Base-by-base conservation (phyloP, 2,113 vertebrate species). In the Menura novaehollandiae region DNA sequence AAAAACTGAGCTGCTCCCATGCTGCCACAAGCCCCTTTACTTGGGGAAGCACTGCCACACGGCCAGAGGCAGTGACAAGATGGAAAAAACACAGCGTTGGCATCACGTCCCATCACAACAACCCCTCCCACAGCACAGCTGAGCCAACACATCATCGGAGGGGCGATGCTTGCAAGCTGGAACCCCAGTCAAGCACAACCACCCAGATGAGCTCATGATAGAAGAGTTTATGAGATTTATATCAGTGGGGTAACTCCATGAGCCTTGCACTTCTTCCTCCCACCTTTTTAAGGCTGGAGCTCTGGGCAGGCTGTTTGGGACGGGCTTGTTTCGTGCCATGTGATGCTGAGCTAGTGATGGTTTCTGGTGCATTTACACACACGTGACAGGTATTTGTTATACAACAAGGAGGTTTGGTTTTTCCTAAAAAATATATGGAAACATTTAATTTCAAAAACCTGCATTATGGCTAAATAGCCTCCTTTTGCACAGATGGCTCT, bases 351-450 rank as follows among this genome's bases (percentile, higher is more conserved):
- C 26, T 53, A 4, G n/a, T 13, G 52, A 30, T 19, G 58, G 8
- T 30, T 91, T 35, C 88, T 77, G 58, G 8, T 76, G n/a, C 37
- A 16, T 37, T 64, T 44, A 8, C 12, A 28, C 13, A 28, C 3
- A 20, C 0, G 0, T 11, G 11, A 8, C 21, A 4, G 1, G 18
- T 39, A 15, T 73, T 62, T 67, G 10, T 30, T 41, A 10, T 4
- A 21, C 8, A 60, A 10, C 24, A 68, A 59, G 27, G 17, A 13
- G 8, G 4, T 15, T 53, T 39, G 11, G 28, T 47, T 37, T 9
- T 35, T 15, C 33, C 19, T 5, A 1, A 1, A 21, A 26, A 55
- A 41, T 20, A 52, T 7, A 27, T 19, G 8, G 30, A 84, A 68
- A 37, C 5, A 26, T 62, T 82, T 52, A 18, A 39, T 28, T 60